Conservation (phyloP, 2,113 vertebrate species). For the Eira barbara region DNA sequence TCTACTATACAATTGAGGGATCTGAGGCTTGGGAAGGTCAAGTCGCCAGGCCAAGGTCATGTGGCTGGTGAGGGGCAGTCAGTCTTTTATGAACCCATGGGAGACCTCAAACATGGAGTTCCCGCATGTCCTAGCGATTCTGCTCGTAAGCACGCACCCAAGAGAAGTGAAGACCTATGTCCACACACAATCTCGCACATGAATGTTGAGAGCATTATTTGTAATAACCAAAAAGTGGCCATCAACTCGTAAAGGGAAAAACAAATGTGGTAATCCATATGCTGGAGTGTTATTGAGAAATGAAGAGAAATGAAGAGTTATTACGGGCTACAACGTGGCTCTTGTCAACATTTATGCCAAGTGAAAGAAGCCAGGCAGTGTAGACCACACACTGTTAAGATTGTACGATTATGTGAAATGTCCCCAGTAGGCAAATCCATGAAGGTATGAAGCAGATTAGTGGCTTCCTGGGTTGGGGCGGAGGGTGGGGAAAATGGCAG, state of each 20-base stretch:
- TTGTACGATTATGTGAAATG: neutral
- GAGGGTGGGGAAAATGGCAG: neutral
- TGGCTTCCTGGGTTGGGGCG: neutral
- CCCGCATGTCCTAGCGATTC: neutral
- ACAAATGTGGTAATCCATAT: neutral
- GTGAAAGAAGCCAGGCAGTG: neutral
- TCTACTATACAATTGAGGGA: neutral
- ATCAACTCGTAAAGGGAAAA: neutral
- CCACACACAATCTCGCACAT: neutral
- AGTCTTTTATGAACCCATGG: neutral
- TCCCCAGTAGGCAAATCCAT: neutral
- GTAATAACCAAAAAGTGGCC: neutral
- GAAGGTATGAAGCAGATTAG: neutral
- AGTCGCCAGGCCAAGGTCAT: neutral
- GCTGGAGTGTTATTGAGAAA: neutral
- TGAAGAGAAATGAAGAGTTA: neutral
- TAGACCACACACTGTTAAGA: neutral
- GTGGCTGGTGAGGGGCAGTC: neutral
- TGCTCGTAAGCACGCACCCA: neutral
- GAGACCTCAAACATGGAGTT: neutral
- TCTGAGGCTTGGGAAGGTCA: neutral
- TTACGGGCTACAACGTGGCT: rapidly evolving
- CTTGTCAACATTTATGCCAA: neutral
- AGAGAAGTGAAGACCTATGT: neutral
- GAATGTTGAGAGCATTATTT: neutral